phyloP scores from a whole-genome alignment of 2,888 invertebrate species.

The Halocaridina rubra region DNA sequence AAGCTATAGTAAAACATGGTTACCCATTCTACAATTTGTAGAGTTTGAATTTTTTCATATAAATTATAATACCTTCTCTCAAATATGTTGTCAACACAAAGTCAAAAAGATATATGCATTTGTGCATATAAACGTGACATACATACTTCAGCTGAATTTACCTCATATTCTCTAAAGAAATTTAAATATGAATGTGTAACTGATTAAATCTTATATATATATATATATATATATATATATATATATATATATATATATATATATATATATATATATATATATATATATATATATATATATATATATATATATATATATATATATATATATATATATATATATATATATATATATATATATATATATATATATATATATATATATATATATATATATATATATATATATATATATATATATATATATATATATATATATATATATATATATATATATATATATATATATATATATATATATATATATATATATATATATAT shows the following conservation, averaged over 20 bases:
- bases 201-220: background rate
- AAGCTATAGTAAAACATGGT: too few relatives aligned
- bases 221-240: background rate
- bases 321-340: background rate
- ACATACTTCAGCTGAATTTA: too few relatives aligned
- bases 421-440: conserved; percentile 10
- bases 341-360: background rate
- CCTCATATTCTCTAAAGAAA: too few relatives aligned
- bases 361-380: background rate
- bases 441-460: conserved; percentile 16
- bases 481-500: conserved; percentile 16
- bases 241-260: background rate
- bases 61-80: too few relatives aligned
- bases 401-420: conserved; percentile 9
- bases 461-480: conserved; percentile 19
- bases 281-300: background rate
- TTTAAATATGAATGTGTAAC: too few relatives aligned
- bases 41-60: too few relatives aligned
- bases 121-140: too few relatives aligned
- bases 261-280: background rate
- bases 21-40: too few relatives aligned
- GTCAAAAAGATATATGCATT: too few relatives aligned
- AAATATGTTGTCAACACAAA: too few relatives aligned
- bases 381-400: background rate
- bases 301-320: conserved; percentile 15